Conservation (phyloP, 2,888 invertebrate species). For the Lypha dubia region DNA sequence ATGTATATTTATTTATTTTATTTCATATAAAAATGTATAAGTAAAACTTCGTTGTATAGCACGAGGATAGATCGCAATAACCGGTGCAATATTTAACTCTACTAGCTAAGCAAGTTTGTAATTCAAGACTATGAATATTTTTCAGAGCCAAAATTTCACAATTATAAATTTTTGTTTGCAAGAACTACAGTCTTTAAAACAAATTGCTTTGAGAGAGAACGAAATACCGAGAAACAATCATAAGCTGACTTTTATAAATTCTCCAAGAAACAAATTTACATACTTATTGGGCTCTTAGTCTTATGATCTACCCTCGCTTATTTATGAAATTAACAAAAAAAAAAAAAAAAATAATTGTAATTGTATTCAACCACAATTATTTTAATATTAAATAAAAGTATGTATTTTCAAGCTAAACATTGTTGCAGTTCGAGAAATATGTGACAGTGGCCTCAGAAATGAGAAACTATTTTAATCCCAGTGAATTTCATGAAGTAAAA, state of each 20-base stretch:
- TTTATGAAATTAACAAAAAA: not conserved
- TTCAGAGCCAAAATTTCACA: too few relatives aligned
- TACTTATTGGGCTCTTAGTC: too few relatives aligned
- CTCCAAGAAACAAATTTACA: too few relatives aligned
- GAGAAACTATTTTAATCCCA: slow-evolving; percentile 23
- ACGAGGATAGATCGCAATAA: not conserved
- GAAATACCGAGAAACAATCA: too few relatives aligned
- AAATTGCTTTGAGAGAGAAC: too few relatives aligned
- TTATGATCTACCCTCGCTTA: not conserved
- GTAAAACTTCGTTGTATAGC: not conserved
- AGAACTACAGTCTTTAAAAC: too few relatives aligned
- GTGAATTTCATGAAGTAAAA: slow-evolving; percentile 15
- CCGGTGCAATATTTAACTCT: not conserved
- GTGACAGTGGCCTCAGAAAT: slow-evolving; percentile 22
- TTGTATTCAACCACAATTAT: not conserved
- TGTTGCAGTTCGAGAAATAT: not conserved
- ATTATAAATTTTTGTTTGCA: too few relatives aligned
- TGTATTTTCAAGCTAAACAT: slow-evolving; percentile 29
- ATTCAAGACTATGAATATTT: too few relatives aligned
- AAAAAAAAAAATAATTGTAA: too few relatives aligned
- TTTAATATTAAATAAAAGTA: not conserved
- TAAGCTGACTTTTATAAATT: too few relatives aligned
- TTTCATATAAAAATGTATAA: not conserved
- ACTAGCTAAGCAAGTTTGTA: too few relatives aligned
- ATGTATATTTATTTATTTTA: not conserved